phyloP scores from a whole-genome alignment of 2,113 vertebrate genomes.

The Gila orcuttii region DNA sequence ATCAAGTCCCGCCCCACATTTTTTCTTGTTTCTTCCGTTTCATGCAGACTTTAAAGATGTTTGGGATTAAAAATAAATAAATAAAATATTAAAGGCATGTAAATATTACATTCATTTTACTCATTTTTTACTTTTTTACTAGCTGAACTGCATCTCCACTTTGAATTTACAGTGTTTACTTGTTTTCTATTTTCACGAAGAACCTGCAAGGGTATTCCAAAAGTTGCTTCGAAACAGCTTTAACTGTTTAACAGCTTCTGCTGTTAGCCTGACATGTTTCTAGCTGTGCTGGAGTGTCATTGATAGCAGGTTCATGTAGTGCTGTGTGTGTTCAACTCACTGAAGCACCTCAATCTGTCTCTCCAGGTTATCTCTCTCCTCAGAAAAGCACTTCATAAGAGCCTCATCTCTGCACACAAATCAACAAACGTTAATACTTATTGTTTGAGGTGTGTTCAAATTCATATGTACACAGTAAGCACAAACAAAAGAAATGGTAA shows the following conservation, averaged over 20 bases:
- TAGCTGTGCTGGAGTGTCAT: background rate
- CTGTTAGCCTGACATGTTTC: too few species aligned
- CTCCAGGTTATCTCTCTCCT: constrained; percentile 89
- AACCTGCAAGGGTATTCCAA: background rate
- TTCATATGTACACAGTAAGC: background rate
- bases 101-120: background rate
- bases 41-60: background rate
- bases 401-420: constrained; percentile 83
- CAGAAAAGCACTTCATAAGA: constrained; percentile 86
- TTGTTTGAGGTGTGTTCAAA: background rate
- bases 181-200: background rate
- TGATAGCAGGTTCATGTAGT: background rate
- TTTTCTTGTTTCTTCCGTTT: too few species aligned
- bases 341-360: constrained; percentile 94
- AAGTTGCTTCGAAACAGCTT: background rate
- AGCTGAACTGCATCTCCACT: background rate
- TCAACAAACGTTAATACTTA: background rate
- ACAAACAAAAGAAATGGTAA: background rate
- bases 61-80: background rate
- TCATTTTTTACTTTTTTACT: too few species aligned
- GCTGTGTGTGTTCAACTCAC: constrained; percentile 75
- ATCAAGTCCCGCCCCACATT: too few species aligned
- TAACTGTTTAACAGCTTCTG: too few species aligned
- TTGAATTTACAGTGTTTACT: background rate
- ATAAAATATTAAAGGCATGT: background rate